Conservation (phyloP, 2,888 invertebrate species). For the Gnatocerus cornutus region DNA sequence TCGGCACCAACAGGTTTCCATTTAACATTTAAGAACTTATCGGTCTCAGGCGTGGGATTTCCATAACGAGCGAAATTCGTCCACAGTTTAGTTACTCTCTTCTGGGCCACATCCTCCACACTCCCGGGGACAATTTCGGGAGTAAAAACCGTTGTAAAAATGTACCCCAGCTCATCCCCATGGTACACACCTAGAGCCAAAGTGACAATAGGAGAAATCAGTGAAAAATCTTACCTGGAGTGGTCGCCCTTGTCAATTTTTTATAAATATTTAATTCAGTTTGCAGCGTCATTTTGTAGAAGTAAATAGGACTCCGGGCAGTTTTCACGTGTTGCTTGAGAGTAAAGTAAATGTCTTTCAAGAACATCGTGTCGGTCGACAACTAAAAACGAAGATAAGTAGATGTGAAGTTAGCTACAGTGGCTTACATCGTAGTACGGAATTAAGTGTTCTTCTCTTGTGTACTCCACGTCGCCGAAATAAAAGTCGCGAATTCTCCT, state of each 20-base stretch:
- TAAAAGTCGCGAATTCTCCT: conserved; percentile 61
- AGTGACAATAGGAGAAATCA: no score
- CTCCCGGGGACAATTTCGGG: conserved; percentile 51
- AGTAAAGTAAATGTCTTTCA: conserved; percentile 55
- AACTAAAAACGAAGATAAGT: conserved; percentile 56
- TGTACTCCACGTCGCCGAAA: conserved; percentile 57
- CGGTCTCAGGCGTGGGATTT: conserved; percentile 60
- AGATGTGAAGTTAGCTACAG: background rate
- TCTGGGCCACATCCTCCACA: conserved; percentile 53
- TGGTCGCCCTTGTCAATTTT: conserved; percentile 11
- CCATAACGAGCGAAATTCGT: conserved; percentile 65
- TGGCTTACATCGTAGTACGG: conserved; percentile 31
- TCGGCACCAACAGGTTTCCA: conserved; percentile 61
- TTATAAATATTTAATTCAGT: conserved; percentile 55
- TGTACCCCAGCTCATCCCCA: conserved; percentile 59
- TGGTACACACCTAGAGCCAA: conserved; percentile 51
- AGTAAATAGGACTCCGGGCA: conserved; percentile 61
- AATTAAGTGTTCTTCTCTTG: conserved; percentile 17
- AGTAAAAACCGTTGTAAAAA: conserved; percentile 56
- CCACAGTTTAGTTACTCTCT: conserved; percentile 64
- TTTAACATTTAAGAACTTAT: conserved; percentile 56
- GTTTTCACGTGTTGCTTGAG: conserved; percentile 58
- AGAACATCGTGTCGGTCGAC: conserved; percentile 58
- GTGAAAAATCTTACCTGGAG: no score
- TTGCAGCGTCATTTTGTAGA: conserved; percentile 63